phyloP scores from a whole-genome alignment of 2,888 invertebrate species.

The Norana najaformis region DNA sequence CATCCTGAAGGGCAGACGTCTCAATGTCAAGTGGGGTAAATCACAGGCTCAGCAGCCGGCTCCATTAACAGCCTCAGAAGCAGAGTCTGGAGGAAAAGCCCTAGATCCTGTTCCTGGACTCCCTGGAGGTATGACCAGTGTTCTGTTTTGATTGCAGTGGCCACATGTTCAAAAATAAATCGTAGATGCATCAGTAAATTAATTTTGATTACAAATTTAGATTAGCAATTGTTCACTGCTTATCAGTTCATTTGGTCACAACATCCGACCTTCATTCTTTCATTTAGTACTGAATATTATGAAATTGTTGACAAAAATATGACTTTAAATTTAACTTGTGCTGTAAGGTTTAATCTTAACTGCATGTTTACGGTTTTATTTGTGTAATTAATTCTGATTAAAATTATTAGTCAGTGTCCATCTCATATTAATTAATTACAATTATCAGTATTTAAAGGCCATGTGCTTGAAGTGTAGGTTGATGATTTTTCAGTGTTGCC shows the following conservation, averaged over 20 bases:
- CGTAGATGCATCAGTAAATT: not conserved
- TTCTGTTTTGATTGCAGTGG: not conserved
- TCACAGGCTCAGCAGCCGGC: constrained; percentile 74
- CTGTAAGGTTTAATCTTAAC: too few species aligned
- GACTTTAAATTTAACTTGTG: too few species aligned
- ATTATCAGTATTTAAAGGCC: not conserved
- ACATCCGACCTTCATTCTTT: too few species aligned
- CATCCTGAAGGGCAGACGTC: constrained; percentile 73
- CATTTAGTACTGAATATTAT: too few species aligned
- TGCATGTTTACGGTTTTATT: too few species aligned
- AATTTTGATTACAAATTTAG: not conserved
- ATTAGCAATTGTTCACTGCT: not conserved
- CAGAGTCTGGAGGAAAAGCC: constrained; percentile 46
- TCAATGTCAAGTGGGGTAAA: constrained; percentile 98
- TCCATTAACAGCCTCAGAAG: constrained; percentile 36
- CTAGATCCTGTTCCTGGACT: constrained; percentile 79
- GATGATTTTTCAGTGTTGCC: constrained; percentile 67
- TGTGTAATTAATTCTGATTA: too few species aligned
- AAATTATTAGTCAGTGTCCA: too few species aligned
- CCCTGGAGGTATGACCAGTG: constrained; percentile 66
- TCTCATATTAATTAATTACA: not conserved
- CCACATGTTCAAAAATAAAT: not conserved
- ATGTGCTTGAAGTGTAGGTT: not conserved
- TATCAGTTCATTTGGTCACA: not conserved
- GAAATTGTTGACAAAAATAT: too few species aligned